A percentile compares a stretch with the other conserved stretches of the same genome.
Evolutionary conservation across 2,113 vertebrate species (phyloP).

Genomic region (Prolemur simus): DNA sequence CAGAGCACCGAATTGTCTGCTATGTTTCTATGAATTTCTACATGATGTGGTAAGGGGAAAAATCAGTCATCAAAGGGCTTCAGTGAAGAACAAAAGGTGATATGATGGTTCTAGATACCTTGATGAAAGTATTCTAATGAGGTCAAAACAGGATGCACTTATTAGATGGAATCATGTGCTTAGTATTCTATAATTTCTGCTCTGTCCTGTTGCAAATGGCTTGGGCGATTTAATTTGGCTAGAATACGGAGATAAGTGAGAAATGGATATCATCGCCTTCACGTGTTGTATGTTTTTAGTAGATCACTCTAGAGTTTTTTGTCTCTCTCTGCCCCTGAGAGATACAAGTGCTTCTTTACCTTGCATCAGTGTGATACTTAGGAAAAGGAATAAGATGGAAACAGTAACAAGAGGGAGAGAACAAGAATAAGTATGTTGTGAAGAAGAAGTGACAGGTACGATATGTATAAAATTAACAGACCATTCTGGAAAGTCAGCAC

Average conservation of each 20-base stretch:
- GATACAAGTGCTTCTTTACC: constrained; percentile 73
- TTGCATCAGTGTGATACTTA: constrained; percentile 76
- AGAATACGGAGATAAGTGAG: accelerated
- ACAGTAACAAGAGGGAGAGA: constrained; percentile 58
- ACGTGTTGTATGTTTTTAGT: constrained; percentile 47
- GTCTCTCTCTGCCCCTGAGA: constrained; percentile 10
- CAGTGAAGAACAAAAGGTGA: background rate
- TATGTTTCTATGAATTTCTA: background rate
- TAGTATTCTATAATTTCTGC: background rate
- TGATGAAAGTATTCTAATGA: background rate
- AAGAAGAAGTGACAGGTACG: background rate
- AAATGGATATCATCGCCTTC: accelerated
- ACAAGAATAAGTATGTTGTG: constrained; percentile 46
- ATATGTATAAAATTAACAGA: constrained; percentile 22
- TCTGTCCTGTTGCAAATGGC: background rate
- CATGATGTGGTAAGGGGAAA: background rate
- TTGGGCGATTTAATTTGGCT: background rate
- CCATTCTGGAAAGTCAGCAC: constrained; percentile 53
- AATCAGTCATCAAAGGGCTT: background rate
- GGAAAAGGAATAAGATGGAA: constrained; percentile 66
- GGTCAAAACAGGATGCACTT: background rate
- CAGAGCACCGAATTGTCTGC: background rate
- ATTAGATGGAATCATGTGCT: accelerated
- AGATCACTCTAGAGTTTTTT: background rate
- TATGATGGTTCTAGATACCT: no score